These are phyloP conservation scores for Epinephelus cyanopodus DNA, from an alignment of 2,113 vertebrate genomes.

Conservation along the genomic window DNA sequence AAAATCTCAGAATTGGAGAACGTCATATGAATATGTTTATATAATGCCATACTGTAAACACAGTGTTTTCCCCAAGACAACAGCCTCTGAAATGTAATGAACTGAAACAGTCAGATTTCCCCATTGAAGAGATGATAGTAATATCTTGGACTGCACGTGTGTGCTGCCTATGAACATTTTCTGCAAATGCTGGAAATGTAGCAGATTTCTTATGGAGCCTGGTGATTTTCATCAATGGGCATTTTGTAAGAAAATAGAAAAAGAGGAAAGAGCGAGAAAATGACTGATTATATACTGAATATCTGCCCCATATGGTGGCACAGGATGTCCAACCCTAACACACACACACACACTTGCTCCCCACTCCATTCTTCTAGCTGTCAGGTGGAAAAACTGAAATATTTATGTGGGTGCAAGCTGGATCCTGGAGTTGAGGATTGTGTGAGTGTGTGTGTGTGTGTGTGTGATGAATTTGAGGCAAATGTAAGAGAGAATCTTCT, in stretches of 20 bases:
- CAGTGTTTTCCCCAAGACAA: no score
- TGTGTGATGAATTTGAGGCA: not conserved
- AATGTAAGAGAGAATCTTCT: constrained; percentile 8
- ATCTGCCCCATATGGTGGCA: not conserved
- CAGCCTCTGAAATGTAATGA: no score
- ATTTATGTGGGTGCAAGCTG: constrained; percentile 42
- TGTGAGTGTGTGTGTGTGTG: not conserved
- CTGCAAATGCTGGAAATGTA: not conserved
- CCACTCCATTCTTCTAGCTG: constrained; percentile 8
- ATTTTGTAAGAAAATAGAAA: not conserved
- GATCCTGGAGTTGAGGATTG: constrained; percentile 14
- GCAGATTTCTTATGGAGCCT: not conserved
- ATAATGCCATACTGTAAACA: no score
- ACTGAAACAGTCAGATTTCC: no score
- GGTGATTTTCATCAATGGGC: not conserved
- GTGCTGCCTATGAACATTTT: not conserved
- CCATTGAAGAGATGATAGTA: no score
- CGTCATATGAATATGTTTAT: no score
- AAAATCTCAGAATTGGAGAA: no score
- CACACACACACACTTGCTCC: constrained; percentile 1
- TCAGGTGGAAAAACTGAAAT: constrained; percentile 53
- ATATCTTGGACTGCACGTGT: no score
- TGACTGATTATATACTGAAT: not conserved
- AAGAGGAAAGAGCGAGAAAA: not conserved
- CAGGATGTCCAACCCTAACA: not conserved